Conservation (phyloP, 2,113 vertebrate genomes). For the Chaetodon auriga region DNA sequence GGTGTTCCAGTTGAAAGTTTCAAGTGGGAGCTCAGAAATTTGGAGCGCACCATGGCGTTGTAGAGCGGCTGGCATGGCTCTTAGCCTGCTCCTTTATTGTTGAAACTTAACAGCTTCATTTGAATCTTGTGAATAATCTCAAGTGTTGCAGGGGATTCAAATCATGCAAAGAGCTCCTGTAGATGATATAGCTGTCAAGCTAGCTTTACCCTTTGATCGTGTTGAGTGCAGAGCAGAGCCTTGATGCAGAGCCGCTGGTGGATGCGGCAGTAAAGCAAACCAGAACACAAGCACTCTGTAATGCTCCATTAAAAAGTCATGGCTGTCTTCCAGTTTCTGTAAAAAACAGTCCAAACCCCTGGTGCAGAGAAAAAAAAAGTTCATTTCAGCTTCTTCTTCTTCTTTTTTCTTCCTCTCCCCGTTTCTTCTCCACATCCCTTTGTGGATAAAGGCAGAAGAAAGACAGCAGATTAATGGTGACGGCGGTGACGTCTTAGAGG, state of each 20-base stretch:
- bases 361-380: not conserved
- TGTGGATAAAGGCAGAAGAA: slow-evolving; percentile 49
- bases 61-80: too few species aligned
- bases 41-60: too few species aligned
- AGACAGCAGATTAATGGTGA: slow-evolving; percentile 58
- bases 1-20: too few species aligned
- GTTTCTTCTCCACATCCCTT: not conserved
- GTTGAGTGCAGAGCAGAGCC: too few species aligned
- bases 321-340: slow-evolving; percentile 13
- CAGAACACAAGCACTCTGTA: slow-evolving; percentile 5
- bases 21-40: too few species aligned
- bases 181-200: too few species aligned
- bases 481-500: slow-evolving; percentile 34
- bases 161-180: too few species aligned
- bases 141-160: too few species aligned
- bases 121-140: too few species aligned
- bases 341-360: slow-evolving; percentile 7
- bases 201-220: too few species aligned
- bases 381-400: not conserved
- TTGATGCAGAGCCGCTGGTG: too few species aligned
- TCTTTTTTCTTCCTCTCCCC: not conserved
- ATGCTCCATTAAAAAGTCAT: slow-evolving; percentile 19
- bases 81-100: not conserved
- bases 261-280: too few species aligned
- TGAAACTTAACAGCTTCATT: not conserved